A percentile compares a stretch with the other conserved stretches of the same genome.
These are phyloP conservation scores for Nasonia oneida DNA, from an alignment of 2,888 invertebrate species.

Conservation along the genomic window DNA sequence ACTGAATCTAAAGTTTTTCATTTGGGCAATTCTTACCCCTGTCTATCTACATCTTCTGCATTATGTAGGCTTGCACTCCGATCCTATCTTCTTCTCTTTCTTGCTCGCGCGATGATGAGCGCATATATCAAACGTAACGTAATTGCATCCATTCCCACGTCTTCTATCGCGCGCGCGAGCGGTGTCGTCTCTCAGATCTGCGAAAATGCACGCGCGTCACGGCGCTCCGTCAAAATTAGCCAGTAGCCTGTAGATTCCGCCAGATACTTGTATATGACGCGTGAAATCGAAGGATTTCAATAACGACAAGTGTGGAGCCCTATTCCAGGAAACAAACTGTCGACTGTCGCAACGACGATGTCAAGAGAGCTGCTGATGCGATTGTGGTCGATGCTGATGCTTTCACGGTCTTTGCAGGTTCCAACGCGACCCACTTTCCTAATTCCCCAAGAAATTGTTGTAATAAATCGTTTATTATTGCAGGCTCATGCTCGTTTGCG, in stretches of 20 bases:
- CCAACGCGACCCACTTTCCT: slow-evolving; percentile 52
- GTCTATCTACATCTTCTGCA: slow-evolving; percentile 22
- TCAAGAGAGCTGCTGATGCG: background rate
- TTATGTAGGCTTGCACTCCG: slow-evolving; percentile 38
- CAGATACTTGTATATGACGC: background rate
- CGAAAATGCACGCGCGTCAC: slow-evolving; percentile 25
- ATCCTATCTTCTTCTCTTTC: slow-evolving; percentile 27
- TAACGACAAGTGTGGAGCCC: background rate
- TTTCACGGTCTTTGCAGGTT: slow-evolving; percentile 40
- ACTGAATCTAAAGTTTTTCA: slow-evolving; percentile 7
- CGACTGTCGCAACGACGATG: background rate
- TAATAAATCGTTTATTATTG: slow-evolving; percentile 22
- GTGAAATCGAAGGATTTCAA: background rate
- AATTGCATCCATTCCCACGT: slow-evolving; percentile 71
- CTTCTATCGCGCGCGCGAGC: background rate
- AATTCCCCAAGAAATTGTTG: slow-evolving; percentile 41
- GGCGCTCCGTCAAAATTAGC: slow-evolving; percentile 20
- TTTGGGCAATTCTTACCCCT: slow-evolving; percentile 27
- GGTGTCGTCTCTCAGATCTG: slow-evolving; percentile 58
- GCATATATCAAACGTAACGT: slow-evolving; percentile 60
- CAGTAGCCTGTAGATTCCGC: slow-evolving; percentile 1
- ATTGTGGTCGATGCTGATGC: slow-evolving; percentile 29
- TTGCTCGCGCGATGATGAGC: slow-evolving; percentile 52
- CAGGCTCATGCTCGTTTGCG: background rate
- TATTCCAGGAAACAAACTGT: slow-evolving; percentile 34